Evolutionary conservation across 2,797 vertebrate species (phyloP).

Genomic region (Sebastes oblongus): DNA sequence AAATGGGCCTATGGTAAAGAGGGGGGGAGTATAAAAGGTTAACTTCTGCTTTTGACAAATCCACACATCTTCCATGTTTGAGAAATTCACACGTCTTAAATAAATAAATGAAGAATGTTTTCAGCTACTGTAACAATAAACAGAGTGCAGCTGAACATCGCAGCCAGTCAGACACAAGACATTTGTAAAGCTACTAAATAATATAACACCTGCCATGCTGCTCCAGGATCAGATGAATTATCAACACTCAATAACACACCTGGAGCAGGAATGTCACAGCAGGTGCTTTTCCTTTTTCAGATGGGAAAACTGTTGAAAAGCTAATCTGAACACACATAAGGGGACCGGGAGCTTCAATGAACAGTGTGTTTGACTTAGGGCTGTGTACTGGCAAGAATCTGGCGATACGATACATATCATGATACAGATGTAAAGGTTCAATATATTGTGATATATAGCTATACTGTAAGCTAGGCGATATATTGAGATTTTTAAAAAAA

Average conservation of each 20-base stretch:
- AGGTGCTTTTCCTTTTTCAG: slow-evolving; percentile 12
- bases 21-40: too few relatives aligned
- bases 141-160: neutral
- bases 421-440: too few relatives aligned
- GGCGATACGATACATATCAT: too few relatives aligned
- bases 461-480: too few relatives aligned
- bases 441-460: too few relatives aligned
- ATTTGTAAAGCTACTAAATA: neutral
- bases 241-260: neutral
- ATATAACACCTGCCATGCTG: neutral
- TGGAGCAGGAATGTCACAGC: slow-evolving; percentile 32
- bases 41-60: neutral
- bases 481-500: too few relatives aligned
- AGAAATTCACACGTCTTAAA: neutral
- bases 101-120: neutral
- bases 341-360: neutral
- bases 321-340: neutral
- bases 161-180: neutral
- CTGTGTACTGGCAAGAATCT: too few relatives aligned
- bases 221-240: neutral
- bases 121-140: neutral
- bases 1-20: too few relatives aligned
- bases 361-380: neutral
- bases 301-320: slow-evolving; percentile 11
- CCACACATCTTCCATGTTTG: neutral